Evolutionary conservation across 2,888 invertebrate species (phyloP).

Genomic region (Eupelmus urozonus): DNA sequence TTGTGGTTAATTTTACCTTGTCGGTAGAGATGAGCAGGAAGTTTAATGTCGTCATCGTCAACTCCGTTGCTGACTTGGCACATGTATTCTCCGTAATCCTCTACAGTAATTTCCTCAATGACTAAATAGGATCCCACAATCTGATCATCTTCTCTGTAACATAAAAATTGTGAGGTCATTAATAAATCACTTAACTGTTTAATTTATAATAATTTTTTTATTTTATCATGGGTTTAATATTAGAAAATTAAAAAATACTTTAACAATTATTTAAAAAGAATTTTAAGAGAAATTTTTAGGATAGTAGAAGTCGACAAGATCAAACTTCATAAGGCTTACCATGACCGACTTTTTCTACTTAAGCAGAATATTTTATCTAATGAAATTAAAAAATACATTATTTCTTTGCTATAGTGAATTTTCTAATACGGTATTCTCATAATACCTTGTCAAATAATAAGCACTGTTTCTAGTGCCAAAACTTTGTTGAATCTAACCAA

Average conservation of each 20-base stretch:
- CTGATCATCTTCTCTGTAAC: constrained; percentile 83
- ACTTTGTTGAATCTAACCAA: no score
- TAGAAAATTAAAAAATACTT: neutral
- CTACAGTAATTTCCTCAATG: constrained; percentile 80
- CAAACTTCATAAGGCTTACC: no score
- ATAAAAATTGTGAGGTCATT: no score
- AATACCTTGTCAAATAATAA: no score
- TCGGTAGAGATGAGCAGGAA: constrained; percentile 74
- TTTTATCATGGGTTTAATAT: neutral
- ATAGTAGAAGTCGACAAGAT: no score
- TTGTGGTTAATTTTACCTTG: constrained; percentile 65
- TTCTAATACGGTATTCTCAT: no score
- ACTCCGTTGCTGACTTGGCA: constrained; percentile 83
- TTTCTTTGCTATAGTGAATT: no score
- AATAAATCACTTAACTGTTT: neutral
- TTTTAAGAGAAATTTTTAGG: neutral
- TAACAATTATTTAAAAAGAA: neutral
- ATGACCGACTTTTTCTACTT: no score
- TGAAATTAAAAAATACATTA: no score
- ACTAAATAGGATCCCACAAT: constrained; percentile 85
- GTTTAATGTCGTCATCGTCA: constrained; percentile 76
- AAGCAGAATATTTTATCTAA: no score
- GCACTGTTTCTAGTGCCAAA: no score
- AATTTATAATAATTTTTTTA: constrained; percentile 3
- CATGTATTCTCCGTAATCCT: constrained; percentile 85